Evolutionary conservation across 2,888 invertebrate genomes (phyloP).

Genomic region (Cactoblastis cactorum): DNA sequence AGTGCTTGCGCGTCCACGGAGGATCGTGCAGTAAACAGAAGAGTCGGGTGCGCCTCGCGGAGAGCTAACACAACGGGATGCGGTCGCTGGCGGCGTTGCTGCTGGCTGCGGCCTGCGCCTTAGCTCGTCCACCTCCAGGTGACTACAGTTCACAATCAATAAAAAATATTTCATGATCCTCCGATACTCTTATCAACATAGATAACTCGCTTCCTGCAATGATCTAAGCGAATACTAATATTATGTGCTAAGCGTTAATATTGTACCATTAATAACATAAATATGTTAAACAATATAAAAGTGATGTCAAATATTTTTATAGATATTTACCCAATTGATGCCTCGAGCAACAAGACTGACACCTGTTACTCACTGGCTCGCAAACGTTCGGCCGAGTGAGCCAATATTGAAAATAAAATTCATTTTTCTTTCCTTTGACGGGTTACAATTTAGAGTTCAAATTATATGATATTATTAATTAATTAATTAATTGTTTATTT

Average conservation of each 20-base stretch:
- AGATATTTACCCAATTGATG: background rate
- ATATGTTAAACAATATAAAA: too few relatives aligned
- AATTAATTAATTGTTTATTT: too few relatives aligned
- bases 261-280: too few relatives aligned
- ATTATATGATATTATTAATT: too few relatives aligned
- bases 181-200: constrained; percentile 21
- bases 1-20: constrained; percentile 46
- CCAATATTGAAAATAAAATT: background rate
- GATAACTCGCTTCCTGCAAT: constrained; percentile 34
- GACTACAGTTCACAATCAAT: too few relatives aligned
- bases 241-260: constrained; percentile 6
- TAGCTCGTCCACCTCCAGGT: constrained; percentile 47
- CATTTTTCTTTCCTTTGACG: background rate
- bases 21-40: constrained; percentile 47
- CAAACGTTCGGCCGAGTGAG: background rate
- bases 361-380: constrained; percentile 42
- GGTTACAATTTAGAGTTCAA: too few relatives aligned
- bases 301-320: too few relatives aligned
- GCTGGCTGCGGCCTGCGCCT: constrained; percentile 42
- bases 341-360: constrained; percentile 20
- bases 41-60: constrained; percentile 28
- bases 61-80: constrained; percentile 39
- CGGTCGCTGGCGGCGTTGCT: constrained; percentile 42
- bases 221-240: constrained; percentile 20
- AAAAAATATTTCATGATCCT: constrained; percentile 8